A percentile compares a stretch with the other conserved stretches of the same genome.
These are phyloP conservation scores for Virgularia gustaviana DNA, from an alignment of 92 coral and sea anemone genomes.

Conservation along the genomic window DNA sequence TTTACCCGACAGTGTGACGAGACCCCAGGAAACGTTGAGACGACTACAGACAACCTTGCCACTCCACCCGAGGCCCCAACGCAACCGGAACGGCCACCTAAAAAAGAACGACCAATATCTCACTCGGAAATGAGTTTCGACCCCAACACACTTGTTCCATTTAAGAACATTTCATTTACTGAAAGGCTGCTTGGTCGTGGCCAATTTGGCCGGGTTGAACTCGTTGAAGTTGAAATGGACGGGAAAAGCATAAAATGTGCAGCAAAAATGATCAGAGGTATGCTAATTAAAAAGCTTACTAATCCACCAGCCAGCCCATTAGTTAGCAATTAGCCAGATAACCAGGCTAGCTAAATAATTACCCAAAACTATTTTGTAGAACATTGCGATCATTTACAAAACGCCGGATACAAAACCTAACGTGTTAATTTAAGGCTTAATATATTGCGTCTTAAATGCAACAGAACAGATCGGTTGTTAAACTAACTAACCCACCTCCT, in stretches of 20 bases:
- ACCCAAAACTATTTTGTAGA: too few relatives aligned
- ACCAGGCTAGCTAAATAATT: too few relatives aligned
- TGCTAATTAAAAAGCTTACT: not conserved
- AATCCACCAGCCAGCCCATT: not conserved
- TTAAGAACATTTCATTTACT: constrained; percentile 1
- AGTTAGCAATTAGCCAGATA: too few relatives aligned
- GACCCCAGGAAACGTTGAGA: not conserved
- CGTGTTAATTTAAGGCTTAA: too few relatives aligned
- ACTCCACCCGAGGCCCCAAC: not conserved
- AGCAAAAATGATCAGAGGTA: constrained; percentile 33
- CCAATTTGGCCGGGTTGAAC: constrained; percentile 31
- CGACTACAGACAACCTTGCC: not conserved
- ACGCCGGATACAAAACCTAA: too few relatives aligned
- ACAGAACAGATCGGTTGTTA: too few relatives aligned
- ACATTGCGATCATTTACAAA: too few relatives aligned
- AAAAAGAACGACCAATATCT: not conserved
- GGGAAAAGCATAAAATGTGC: constrained; percentile 12
- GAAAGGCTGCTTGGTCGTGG: constrained; percentile 21
- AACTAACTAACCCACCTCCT: too few relatives aligned
- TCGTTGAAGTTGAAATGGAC: not conserved
- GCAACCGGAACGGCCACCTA: not conserved
- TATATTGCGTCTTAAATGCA: too few relatives aligned
- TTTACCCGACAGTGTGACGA: not conserved
- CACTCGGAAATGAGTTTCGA: constrained; percentile 1
- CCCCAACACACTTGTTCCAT: constrained; percentile 3